Percentiles rank a stretch among this genome's conserved stretches.
These are phyloP conservation scores for Carassius gibelio DNA, from an alignment of 2,113 vertebrate genomes.

Conservation along the genomic window DNA sequence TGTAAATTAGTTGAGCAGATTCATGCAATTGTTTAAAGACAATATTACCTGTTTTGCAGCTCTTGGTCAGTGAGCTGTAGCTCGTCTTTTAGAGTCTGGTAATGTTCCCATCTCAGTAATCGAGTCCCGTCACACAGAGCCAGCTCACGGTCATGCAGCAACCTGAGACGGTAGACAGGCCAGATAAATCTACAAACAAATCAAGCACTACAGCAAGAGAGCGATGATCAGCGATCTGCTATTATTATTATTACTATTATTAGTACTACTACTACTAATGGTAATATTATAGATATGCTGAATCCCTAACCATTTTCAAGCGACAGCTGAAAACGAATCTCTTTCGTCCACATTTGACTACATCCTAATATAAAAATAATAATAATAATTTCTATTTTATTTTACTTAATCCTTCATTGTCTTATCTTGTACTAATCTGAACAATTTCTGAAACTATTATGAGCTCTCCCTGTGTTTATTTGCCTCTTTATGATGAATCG, in stretches of 20 bases:
- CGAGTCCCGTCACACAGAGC: conserved; percentile 91
- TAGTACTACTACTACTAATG: background rate
- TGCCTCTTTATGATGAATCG: too few species aligned
- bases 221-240: conserved; percentile 6
- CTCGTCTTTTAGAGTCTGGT: conserved; percentile 83
- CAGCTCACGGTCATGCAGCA: conserved; percentile 93
- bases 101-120: conserved; percentile 89
- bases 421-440: too few species aligned
- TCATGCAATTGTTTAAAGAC: background rate
- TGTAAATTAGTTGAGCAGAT: background rate
- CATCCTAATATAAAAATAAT: too few species aligned
- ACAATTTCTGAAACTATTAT: too few species aligned
- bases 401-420: too few species aligned
- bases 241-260: background rate
- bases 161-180: conserved; percentile 66
- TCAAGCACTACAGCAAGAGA: background rate
- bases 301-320: too few species aligned
- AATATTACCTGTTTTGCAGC: conserved; percentile 82
- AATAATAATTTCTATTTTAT: too few species aligned
- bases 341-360: too few species aligned
- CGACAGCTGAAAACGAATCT: too few species aligned
- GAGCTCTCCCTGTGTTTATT: too few species aligned
- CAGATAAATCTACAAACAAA: background rate
- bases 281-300: too few species aligned
- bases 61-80: conserved; percentile 83